Base-by-base conservation (phyloP, 2,797 vertebrate species). In the Cossypha caffra region DNA sequence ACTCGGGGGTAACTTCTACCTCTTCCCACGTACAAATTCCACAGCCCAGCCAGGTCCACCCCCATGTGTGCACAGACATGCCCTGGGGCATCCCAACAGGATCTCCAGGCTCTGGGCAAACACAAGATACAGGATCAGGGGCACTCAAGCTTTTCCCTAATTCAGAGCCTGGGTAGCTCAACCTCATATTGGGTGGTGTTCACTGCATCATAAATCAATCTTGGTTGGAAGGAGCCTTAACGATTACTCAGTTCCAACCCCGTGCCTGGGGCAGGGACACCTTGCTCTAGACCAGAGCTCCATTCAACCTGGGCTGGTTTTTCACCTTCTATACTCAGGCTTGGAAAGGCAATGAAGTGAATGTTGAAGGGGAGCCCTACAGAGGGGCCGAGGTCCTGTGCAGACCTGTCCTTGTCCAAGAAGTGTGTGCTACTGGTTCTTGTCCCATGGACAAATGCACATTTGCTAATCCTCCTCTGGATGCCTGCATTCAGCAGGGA, bases 51-150 rank as follows among this genome's bases (percentile, higher is more conserved):
- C 66, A 77, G 55, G 51, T 45, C 67, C 29, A 48, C 33, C 40
- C 43, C 9, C 40, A 6, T 0, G 0, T 4, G 15, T 47, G 24
- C 43, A 20, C 1, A 73, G 25, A 2, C 1, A 50, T 20, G 26
- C 40, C 29, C n/a, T 24, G 42, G 55, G 20, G 4, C 54, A 62
- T 16, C 62, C 50, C 38, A 18, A 1, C 7, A 59, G 25, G 37
- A 16, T 50, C 38, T 52, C 11, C 28, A 20, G 77, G 38, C 43
- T 35, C 47, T 37, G 84, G 62, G 68, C 16, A 52, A 47, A 12
- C 24, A 11, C 42, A 59, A 24, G 31, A 29, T 38, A 37, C 45
- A 59, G 71, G 13, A 43, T 50, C 24, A 31, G 40, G 64, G 28
- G 9, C 31, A n/a, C 45, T 37, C 23, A 25, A 35, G 20, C 11